Evolutionary conservation across 2,888 invertebrate genomes (phyloP).

Genomic region (Dasypogon diadema): DNA sequence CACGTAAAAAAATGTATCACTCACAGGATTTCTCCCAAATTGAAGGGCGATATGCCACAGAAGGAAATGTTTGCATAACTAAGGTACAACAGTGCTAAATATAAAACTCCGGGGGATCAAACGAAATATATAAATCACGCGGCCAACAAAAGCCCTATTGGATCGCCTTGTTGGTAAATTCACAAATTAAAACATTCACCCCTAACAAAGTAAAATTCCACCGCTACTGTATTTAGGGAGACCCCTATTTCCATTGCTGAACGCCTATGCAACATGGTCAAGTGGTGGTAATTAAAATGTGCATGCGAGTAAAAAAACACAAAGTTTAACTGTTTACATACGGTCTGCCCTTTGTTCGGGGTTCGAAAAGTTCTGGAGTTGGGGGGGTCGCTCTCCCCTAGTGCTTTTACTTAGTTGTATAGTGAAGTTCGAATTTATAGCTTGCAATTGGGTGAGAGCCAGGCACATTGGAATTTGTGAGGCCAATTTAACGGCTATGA

Average conservation of each 20-base stretch:
- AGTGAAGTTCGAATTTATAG: neutral
- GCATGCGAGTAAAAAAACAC: conserved; percentile 2
- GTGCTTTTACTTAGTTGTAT: neutral
- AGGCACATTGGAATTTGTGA: neutral
- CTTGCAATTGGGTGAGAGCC: neutral
- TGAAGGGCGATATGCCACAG: no score
- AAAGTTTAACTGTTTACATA: conserved; percentile 19
- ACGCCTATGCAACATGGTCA: conserved; percentile 6
- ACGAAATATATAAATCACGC: conserved; percentile 1
- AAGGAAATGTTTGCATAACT: neutral
- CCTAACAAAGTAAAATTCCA: neutral
- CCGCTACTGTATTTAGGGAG: neutral
- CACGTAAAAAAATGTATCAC: no score
- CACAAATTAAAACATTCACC: conserved; percentile 19
- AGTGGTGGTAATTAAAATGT: conserved; percentile 28
- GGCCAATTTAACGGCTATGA: conserved; percentile 3
- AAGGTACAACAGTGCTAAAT: neutral
- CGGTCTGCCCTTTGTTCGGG: neutral
- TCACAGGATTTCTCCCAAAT: no score
- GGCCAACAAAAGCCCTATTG: neutral
- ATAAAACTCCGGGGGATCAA: neutral
- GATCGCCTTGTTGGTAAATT: neutral
- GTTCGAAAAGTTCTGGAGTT: neutral
- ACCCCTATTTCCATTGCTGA: neutral
- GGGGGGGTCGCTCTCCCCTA: neutral